Conservation (phyloP, 1,140 invertebrate genomes). For the Caerostris darwini region DNA sequence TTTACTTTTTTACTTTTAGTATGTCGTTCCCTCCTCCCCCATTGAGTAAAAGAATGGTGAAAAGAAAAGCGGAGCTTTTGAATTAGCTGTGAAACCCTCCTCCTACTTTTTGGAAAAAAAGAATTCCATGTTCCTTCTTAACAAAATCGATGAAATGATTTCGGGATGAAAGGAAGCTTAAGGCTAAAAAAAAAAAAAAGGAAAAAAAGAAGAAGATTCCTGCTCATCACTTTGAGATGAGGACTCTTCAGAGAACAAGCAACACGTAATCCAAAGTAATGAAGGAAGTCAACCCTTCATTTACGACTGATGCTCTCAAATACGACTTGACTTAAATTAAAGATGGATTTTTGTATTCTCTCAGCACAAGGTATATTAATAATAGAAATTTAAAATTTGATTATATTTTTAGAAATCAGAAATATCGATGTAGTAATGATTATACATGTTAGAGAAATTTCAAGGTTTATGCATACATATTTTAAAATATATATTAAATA, state of each 20-base stretch:
- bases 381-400: too few species aligned
- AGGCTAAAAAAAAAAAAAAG: not conserved
- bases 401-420: too few species aligned
- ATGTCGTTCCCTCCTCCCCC: not conserved
- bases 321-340: too few species aligned
- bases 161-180: not conserved
- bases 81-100: slow-evolving; percentile 33
- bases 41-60: not conserved
- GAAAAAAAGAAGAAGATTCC: not conserved
- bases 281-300: too few species aligned
- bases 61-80: not conserved
- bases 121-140: not conserved
- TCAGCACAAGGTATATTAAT: too few species aligned
- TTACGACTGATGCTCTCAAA: too few species aligned
- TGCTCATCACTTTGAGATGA: not conserved
- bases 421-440: too few species aligned
- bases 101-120: not conserved
- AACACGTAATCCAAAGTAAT: not conserved
- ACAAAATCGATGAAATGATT: not conserved
- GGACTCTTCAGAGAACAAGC: not conserved
- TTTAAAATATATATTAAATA: too few species aligned
- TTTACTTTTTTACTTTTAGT: not conserved
- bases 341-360: too few species aligned
- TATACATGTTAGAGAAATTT: too few species aligned
- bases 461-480: too few species aligned